Conservation (phyloP, 2,797 vertebrate species). For the Cetoscarus ocellatus region DNA sequence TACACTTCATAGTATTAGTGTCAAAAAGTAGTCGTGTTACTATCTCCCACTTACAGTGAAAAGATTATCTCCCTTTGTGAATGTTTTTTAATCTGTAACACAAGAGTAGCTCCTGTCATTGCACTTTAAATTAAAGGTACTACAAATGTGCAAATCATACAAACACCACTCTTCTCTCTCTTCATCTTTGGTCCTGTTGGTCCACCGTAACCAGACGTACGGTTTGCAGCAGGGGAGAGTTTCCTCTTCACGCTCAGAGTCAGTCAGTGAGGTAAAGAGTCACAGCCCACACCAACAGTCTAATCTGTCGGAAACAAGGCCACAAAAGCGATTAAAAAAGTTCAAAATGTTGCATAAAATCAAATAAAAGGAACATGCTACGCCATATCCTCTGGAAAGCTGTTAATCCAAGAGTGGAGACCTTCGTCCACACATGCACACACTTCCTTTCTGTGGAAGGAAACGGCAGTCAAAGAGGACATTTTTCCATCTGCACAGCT, state of each 20-base stretch:
- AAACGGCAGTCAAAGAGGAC: slow-evolving; percentile 25
- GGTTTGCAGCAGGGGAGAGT: slow-evolving; percentile 54
- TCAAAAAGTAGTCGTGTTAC: slow-evolving; percentile 60
- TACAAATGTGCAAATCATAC: slow-evolving; percentile 80
- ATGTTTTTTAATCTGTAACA: slow-evolving; percentile 36
- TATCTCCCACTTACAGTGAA: slow-evolving; percentile 36
- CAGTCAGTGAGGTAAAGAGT: slow-evolving; percentile 50
- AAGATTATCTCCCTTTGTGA: slow-evolving; percentile 72
- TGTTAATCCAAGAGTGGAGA: slow-evolving; percentile 29
- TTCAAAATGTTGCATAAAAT: slow-evolving; percentile 65
- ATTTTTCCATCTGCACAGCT: slow-evolving; percentile 40
- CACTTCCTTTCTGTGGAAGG: slow-evolving; percentile 38
- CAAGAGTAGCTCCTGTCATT: slow-evolving; percentile 67
- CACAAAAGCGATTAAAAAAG: slow-evolving; percentile 62
- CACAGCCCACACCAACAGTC: slow-evolving; percentile 35
- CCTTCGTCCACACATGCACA: slow-evolving; percentile 43
- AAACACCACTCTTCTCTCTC: slow-evolving; percentile 63
- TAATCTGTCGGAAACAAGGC: slow-evolving; percentile 53
- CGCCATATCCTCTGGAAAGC: slow-evolving; percentile 46
- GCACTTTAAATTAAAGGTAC: slow-evolving; percentile 59
- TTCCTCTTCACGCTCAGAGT: slow-evolving; percentile 34
- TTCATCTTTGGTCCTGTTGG: slow-evolving; percentile 70
- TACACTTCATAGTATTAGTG: slow-evolving; percentile 64
- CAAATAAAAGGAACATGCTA: slow-evolving; percentile 59
- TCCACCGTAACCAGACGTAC: slow-evolving; percentile 36